Evolutionary conservation across 1,140 invertebrate genomes (phyloP), one percentile per base, ranked within the genome.

Genomic region (Zaprionus tsacasi): DNA sequence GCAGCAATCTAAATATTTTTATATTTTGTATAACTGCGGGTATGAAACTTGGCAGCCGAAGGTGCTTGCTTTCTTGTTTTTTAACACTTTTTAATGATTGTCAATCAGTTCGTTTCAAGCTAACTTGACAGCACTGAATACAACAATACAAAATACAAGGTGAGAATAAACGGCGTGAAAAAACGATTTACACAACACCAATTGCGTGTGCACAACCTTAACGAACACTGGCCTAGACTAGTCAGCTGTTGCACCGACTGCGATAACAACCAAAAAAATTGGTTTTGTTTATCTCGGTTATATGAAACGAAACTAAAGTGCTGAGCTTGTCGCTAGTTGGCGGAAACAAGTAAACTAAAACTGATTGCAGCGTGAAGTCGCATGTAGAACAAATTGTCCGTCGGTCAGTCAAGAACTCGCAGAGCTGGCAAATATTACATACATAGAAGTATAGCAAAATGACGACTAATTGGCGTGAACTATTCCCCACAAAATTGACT

Each of bases 401-500:
- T 8, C 40, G 43, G 17, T 56, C 40, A 76, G 59, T 82, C 48
- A 17, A 15, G 33, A 50, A 66, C 13, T 21, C 35, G 54, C 69
- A 58, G 50, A 69, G 69, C 72, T 83, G 66, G 61, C 66, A 80
- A 65, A 57, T 13, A 55, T 33, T 12, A 43, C 11, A 48, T 35
- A 69, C 11, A 15, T 15, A 15, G 0, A 8, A 45, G 7, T 15
- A 45, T 25, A 65, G 45, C 36, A 79, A 72, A 52, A 92, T 92
- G 91, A 79, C 78, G 45, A 93, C 94, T 63, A 94, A 94, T 91
- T 95, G 93, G 93, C 92, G 91, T 45, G 96, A 97, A 92, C 92
- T 98, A 60, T 98, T 98, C 92, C 97, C 97, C 12, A 96, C 96
- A 64, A 96, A 94, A 93, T 93, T 95, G 80, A 96, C 96, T 86